Base-by-base conservation (phyloP, 2,888 invertebrate species). In the Apodemia mormo region DNA sequence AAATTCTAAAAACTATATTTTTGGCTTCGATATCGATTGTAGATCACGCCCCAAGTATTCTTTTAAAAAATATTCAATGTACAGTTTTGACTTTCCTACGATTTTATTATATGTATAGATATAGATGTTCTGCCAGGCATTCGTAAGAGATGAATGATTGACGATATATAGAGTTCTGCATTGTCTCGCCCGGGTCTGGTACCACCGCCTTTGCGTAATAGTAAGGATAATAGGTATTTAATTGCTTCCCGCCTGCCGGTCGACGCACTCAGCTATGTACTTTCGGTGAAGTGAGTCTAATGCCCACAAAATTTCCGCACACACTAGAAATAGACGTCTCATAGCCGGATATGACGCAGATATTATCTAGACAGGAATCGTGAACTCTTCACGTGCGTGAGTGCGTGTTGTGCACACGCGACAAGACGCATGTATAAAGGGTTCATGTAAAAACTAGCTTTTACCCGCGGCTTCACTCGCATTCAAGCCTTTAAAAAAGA, bases 341-440 rank as follows among this genome's bases (percentile, higher is more conserved):
- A 61, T 33, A 61, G 12, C 29, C 58, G 33, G 61, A 61, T 37
- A 33, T 61, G 61, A 61, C 61, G 61, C 61, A 61, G 61, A 61
- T 30, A 58, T 58, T 10, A 58, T 58, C 33, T 61, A 33, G 33
- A 14, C 61, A 33, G 12, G 33, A 61, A 29, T 61, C 30, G 61
- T 33, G 61, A 61, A 61, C 61, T 61, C 58, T 58, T 30, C 33
- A 30, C 52, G 52, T 52, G 52, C n/a, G 52, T 52, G n/a, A n/a
- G 52, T 52, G 52, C 52, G 52, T 52, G 52, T 7, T n/a, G 52
- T 45, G 6, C 4, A 52, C 52, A 52, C 12, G n/a, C 52, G 52
- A 52, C 52, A 52, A 52, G n/a, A n/a, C n/a, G 5, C 52, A 12
- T 52, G 52, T 6, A n/a, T 7, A n/a, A 52, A 52, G 52, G 52